These are phyloP conservation scores for Chiloscyllium punctatum DNA, from an alignment of 2,797 vertebrate species.

Conservation along the genomic window DNA sequence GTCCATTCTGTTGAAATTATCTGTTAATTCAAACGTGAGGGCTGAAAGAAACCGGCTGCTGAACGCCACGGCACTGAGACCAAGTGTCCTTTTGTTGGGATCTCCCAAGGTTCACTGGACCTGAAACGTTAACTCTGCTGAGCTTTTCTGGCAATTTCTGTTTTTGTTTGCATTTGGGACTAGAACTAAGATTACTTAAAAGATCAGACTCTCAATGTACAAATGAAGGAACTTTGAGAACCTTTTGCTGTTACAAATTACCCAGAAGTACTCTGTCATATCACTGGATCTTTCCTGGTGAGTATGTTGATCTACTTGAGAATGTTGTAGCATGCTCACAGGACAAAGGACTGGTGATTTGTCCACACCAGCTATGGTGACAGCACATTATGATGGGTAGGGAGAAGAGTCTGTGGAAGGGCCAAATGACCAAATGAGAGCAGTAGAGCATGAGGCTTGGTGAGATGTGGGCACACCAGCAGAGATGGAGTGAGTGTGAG, in stretches of 20 bases:
- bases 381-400: background rate
- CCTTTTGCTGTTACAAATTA: background rate
- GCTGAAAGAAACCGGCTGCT: background rate
- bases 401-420: background rate
- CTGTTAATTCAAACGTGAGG: background rate
- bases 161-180: no score
- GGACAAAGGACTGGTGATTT: background rate
- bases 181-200: no score
- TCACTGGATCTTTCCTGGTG: background rate
- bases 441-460: no score
- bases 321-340: background rate
- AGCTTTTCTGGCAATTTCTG: no score
- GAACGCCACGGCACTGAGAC: no score
- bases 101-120: no score
- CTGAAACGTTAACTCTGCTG: no score
- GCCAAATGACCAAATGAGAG: no score
- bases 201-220: background rate
- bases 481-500: no score
- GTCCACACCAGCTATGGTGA: background rate
- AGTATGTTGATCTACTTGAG: no score
- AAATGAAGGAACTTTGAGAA: background rate
- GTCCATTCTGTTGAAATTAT: background rate
- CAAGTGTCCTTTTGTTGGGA: background rate
- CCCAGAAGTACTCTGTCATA: background rate
- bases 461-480: no score